Evolutionary conservation across 2,888 invertebrate genomes (phyloP).

Genomic region (Cephalotes varians): DNA sequence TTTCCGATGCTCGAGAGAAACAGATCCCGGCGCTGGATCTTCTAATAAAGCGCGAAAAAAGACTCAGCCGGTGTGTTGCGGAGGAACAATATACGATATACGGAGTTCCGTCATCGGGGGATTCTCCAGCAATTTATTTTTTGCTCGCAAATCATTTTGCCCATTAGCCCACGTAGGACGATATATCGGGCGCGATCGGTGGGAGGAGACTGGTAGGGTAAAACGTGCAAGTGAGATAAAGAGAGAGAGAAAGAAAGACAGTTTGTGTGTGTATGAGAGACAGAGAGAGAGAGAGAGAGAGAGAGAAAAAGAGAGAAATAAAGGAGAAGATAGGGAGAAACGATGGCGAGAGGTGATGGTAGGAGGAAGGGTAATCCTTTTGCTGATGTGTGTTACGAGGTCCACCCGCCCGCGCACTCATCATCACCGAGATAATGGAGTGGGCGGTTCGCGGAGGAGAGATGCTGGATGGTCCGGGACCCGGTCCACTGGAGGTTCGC

Average conservation of each 20-base stretch:
- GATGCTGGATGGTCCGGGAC: constrained; percentile 74
- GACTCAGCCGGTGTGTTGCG: constrained; percentile 7
- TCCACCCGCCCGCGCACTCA: constrained; percentile 84
- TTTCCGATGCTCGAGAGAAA: not conserved
- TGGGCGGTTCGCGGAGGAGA: constrained; percentile 83
- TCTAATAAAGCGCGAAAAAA: constrained; percentile 30
- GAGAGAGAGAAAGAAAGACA: constrained; percentile 14
- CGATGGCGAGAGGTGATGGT: constrained; percentile 60
- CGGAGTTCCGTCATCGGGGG: constrained; percentile 71
- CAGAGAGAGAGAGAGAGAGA: constrained; percentile 2
- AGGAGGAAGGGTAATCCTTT: constrained; percentile 78
- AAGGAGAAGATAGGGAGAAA: constrained; percentile 37
- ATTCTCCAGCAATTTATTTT: constrained; percentile 77
- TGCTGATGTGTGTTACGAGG: constrained; percentile 82
- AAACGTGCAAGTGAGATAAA: constrained; percentile 51
- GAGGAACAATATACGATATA: constrained; percentile 37
- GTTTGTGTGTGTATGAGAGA: too few species aligned
- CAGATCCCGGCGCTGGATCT: constrained; percentile 15
- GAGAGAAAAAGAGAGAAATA: constrained; percentile 10
- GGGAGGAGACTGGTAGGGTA: constrained; percentile 42
- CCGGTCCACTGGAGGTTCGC: constrained; percentile 75
- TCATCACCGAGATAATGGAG: constrained; percentile 85
- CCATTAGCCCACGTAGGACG: constrained; percentile 79
- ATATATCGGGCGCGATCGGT: constrained; percentile 65
- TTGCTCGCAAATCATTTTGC: constrained; percentile 83